A percentile compares a stretch with the other conserved stretches of the same genome.
These are phyloP conservation scores for Aegotheles bennettii DNA, from an alignment of 2,113 vertebrate genomes.

Conservation along the genomic window DNA sequence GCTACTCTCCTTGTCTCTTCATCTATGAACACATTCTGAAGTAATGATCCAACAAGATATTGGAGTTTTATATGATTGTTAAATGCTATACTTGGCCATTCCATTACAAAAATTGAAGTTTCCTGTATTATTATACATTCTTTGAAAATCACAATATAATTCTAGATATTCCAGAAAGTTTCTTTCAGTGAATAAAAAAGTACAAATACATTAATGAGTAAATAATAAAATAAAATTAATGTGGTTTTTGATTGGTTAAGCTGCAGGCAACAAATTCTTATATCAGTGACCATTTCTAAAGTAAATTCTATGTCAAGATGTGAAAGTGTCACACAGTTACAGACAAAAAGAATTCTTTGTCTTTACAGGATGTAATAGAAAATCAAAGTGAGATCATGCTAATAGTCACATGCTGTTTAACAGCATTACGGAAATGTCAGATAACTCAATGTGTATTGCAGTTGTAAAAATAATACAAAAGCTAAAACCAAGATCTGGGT, in stretches of 20 bases:
- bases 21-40: slow-evolving; percentile 10
- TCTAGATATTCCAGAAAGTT: not conserved
- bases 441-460: accelerated
- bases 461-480: not conserved
- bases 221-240: not conserved
- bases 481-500: not conserved
- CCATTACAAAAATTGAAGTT: not conserved
- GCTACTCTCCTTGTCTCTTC: not conserved
- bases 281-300: not conserved
- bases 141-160: not conserved
- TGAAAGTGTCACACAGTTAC: not conserved
- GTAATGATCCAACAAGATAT: not conserved
- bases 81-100: not conserved
- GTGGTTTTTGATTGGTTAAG: not conserved
- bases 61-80: not conserved
- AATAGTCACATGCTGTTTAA: not conserved
- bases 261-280: not conserved
- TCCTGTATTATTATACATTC: not conserved
- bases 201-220: not conserved
- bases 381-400: not conserved
- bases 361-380: not conserved
- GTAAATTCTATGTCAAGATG: not conserved
- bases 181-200: not conserved
- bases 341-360: not conserved
- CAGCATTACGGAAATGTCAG: not conserved